phyloP scores from a whole-genome alignment of 2,797 vertebrate species.

The Acestrorhynchus altus region DNA sequence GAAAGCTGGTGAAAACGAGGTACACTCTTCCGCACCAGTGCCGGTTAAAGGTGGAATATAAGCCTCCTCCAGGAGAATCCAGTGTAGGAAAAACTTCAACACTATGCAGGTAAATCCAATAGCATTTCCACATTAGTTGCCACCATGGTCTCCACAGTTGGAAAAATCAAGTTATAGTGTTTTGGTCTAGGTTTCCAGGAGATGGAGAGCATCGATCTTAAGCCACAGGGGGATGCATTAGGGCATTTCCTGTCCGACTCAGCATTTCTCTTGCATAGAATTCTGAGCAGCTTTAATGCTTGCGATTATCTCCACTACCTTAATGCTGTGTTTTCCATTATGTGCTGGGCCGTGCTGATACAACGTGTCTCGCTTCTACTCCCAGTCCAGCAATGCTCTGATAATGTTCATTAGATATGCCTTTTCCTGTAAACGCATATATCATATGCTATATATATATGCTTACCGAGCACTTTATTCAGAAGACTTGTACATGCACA shows the following conservation, averaged over 20 bases:
- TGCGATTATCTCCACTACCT: constrained; percentile 30
- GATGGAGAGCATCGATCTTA: constrained; percentile 25
- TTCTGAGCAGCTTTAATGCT: constrained; percentile 38
- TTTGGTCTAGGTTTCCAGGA: constrained; percentile 1
- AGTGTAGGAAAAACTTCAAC: not conserved
- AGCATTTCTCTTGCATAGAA: constrained; percentile 24
- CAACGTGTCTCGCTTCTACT: not conserved
- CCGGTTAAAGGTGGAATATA: not conserved
- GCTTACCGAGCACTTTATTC: too few relatives aligned
- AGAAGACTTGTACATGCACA: too few relatives aligned
- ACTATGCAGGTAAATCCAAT: too few relatives aligned
- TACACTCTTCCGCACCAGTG: too few relatives aligned
- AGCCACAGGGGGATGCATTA: constrained; percentile 27
- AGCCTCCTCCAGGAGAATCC: not conserved
- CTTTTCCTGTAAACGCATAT: not conserved
- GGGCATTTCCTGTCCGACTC: constrained; percentile 36
- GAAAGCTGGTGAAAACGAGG: not conserved
- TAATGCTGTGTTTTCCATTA: constrained; percentile 47
- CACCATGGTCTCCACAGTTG: not conserved
- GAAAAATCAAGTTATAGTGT: constrained; percentile 1
- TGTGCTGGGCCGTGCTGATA: not conserved
- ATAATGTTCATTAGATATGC: constrained; percentile 20
- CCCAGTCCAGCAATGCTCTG: not conserved
- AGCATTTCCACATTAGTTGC: constrained; percentile 13
- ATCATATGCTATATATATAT: too few relatives aligned